Evolutionary conservation across 1,140 invertebrate genomes (phyloP), one percentile per base, ranked within the genome.

Genomic region (Lordiphosa clarofinis): DNA sequence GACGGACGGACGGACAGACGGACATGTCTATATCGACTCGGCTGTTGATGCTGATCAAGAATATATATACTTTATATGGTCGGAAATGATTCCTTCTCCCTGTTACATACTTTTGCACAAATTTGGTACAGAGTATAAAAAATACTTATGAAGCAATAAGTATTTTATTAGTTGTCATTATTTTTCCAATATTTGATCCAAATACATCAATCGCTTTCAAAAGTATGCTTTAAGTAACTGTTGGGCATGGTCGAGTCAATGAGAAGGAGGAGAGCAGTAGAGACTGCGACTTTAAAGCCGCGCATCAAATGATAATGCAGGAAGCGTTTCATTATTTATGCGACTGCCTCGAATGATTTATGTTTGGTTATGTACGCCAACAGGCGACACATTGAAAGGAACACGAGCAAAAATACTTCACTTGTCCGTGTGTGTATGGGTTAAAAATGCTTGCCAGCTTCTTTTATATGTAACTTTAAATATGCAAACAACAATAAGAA

Each of bases 281-380:
- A 24, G 21, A 12, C 28, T 8, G 28, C 13, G 28, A 13, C 3
- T 46, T 46, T 46, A 46, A 46, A 46, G 43, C 43, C 9, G 8
- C 28, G 43, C 24, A 31, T 31, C 43, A 46, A 46, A 31, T 46
- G 43, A 46, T 46, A 46, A 46, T 46, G 43, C 43, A 46, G 11
- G 24, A 46, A 46, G 43, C 43, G 13, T 46, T 46, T 46, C 43
- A 46, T 31, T 46, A 46, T 46, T 46, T 46, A 46, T 46, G 43
- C 31, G 43, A 46, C 43, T 46, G 43, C 31, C 31, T 46, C 24
- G 24, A 46, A 46, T 46, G 43, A 46, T 46, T 46, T 46, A 46
- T 46, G 43, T 46, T 46, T 46, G 43, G 43, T 33, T 46, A 13
- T 46, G 13, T 46, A 28, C 31, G 31, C 43, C 28, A 24, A 46